Evolutionary conservation across 1,140 invertebrate genomes (phyloP).

Genomic region (Drosophila parabipectinata): DNA sequence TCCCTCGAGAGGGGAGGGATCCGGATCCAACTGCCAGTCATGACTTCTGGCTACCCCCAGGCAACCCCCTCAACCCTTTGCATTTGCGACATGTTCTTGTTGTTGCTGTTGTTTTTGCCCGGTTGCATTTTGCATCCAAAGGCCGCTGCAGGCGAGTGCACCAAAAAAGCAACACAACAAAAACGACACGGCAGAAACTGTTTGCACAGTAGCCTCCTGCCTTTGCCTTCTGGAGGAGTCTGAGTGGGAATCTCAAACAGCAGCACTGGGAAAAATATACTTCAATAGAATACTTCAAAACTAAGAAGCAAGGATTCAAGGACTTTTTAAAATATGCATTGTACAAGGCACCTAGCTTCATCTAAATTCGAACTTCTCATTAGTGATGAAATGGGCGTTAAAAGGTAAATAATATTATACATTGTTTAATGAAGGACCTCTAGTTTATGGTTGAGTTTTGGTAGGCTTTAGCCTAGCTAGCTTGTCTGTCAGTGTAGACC

Average conservation of each 20-base stretch:
- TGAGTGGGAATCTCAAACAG: conserved; percentile 12
- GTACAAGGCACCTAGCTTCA: no score
- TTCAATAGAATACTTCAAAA: no score
- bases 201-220: conserved; percentile 69
- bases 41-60: conserved; percentile 22
- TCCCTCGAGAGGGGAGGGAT: conserved; percentile 1
- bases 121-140: conserved; percentile 71
- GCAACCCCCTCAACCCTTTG: conserved; percentile 12
- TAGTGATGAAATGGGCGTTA: neutral
- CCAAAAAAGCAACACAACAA: conserved; percentile 52
- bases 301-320: no score
- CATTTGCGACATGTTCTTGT: conserved; percentile 57
- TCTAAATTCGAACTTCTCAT: no score
- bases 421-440: neutral
- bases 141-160: conserved; percentile 73
- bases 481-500: conserved; percentile 4
- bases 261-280: neutral
- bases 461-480: neutral
- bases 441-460: neutral
- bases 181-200: conserved; percentile 66
- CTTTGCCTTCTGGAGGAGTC: conserved; percentile 16
- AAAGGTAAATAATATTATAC: neutral
- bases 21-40: conserved; percentile 43
- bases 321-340: no score
- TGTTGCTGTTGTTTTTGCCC: conserved; percentile 62